Evolutionary conservation across 2,113 vertebrate genomes (phyloP).

Genomic region (Macquaria australasica): DNA sequence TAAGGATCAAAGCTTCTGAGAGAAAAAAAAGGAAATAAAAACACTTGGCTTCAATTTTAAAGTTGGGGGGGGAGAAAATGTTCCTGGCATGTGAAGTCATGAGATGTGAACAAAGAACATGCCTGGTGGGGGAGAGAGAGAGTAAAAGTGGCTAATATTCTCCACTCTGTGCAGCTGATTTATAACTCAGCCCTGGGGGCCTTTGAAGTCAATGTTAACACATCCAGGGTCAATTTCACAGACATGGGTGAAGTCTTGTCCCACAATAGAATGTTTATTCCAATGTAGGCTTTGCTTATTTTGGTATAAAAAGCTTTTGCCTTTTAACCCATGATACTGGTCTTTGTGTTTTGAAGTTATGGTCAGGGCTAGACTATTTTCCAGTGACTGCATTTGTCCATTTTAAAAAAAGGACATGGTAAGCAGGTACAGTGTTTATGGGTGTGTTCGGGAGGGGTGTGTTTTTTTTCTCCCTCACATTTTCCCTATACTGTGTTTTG

Average conservation of each 20-base stretch:
- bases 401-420: not conserved
- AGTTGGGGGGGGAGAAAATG: not conserved
- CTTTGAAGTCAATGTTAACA: slow-evolving; percentile 71
- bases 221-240: slow-evolving; percentile 56
- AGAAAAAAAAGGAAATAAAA: not conserved
- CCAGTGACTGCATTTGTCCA: slow-evolving; percentile 42
- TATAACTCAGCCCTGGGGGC: slow-evolving; percentile 45
- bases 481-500: slow-evolving; percentile 36
- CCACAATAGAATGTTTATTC: slow-evolving; percentile 37
- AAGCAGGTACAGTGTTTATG: slow-evolving; percentile 41
- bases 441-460: slow-evolving; percentile 16
- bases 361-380: slow-evolving; percentile 8
- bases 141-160: slow-evolving; percentile 46
- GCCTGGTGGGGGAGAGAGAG: slow-evolving; percentile 39
- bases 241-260: slow-evolving; percentile 38
- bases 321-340: not conserved
- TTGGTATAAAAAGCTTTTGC: not conserved
- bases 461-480: slow-evolving; percentile 19
- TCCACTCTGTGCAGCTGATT: slow-evolving; percentile 62
- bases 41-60: not conserved
- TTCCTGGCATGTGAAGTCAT: slow-evolving; percentile 18
- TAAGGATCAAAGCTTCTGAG: not conserved
- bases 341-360: not conserved
- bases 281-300: slow-evolving; percentile 21
- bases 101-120: slow-evolving; percentile 64